Base-by-base conservation (phyloP, 2,113 vertebrate genomes). In the Glareola pratincola region DNA sequence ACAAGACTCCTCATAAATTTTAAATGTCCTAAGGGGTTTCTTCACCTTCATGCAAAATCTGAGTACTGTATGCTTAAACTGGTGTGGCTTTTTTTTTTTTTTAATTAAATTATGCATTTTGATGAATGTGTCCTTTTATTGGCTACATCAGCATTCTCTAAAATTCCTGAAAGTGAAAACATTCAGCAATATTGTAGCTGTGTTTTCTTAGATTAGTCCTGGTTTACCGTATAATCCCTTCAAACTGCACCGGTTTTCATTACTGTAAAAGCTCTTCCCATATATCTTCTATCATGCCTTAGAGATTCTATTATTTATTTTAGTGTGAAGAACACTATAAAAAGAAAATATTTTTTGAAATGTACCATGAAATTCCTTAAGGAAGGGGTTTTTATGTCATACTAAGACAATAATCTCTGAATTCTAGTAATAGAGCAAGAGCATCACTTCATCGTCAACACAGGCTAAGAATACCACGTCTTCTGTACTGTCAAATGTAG, bases 41-140 rank as follows among this genome's bases (percentile, higher is more conserved):
- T 93, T 97, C 87, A 97, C 72, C 76, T 96, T 93, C 90, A 48
- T 64, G 34, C 79, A 90, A 98, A 97, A 96, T 53, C 50, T 67
- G 24, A 89, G 63, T 83, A 50, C n/a, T 69, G 16, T 56, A 85
- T 57, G 59, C 71, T 75, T 84, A 90, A 96, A 95, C 18, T 62
- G 41, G 68, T 63, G 9, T 36, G n/a, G 20, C 4, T 66, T 59
- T 45, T 91, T 4, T 59, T 45, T 91, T 4, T 82, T 75, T 80
- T 66, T 81, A 85, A 74, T 85, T 85, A 92, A 72, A 89, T 95
- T 50, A 75, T 24, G 75, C 57, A 22, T 74, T 95, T 88, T 91
- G 66, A 95, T 92, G 73, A 93, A 96, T 85, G 48, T 57, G 67
- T 41, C 72, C 57, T 95, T 95, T 90, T 83, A 89, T 29, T 94